phyloP scores from a whole-genome alignment of 2,888 invertebrate genomes.

The Matsumyia berberina region DNA sequence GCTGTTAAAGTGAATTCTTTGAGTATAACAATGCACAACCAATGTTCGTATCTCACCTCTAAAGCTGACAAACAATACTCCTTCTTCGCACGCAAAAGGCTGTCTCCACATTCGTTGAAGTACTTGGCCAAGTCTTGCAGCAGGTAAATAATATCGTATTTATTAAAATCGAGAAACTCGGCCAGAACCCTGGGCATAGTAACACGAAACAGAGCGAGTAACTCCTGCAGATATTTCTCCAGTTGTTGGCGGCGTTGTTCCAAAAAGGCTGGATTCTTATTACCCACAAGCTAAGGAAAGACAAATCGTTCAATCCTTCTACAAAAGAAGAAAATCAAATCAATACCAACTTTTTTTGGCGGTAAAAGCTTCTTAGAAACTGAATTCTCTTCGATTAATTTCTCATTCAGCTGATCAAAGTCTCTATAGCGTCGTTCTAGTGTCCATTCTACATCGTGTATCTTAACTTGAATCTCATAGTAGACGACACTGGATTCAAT shows the following conservation, averaged over 20 bases:
- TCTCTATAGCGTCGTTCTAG: slow-evolving; percentile 94
- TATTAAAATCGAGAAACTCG: slow-evolving; percentile 93
- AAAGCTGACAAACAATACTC: slow-evolving; percentile 90
- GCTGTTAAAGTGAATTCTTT: slow-evolving; percentile 85
- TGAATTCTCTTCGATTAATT: slow-evolving; percentile 91
- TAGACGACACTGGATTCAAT: slow-evolving; percentile 88
- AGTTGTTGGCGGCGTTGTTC: slow-evolving; percentile 92
- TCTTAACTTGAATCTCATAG: slow-evolving; percentile 88
- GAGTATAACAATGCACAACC: not conserved
- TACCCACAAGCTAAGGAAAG: slow-evolving; percentile 88
- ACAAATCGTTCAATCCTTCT: not conserved
- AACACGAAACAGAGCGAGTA: slow-evolving; percentile 90
- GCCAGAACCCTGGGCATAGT: slow-evolving; percentile 93
- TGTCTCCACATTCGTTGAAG: slow-evolving; percentile 91
- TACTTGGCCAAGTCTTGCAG: slow-evolving; percentile 91
- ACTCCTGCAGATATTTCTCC: slow-evolving; percentile 91
- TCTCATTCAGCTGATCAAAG: slow-evolving; percentile 94
- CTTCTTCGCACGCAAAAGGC: slow-evolving; percentile 86
- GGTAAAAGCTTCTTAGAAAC: slow-evolving; percentile 94
- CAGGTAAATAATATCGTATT: slow-evolving; percentile 95
- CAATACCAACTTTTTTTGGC: slow-evolving; percentile 89
- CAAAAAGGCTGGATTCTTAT: slow-evolving; percentile 94
- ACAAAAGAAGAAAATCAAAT: not conserved
- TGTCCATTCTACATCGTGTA: slow-evolving; percentile 91
- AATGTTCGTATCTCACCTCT: slow-evolving; percentile 86